These are phyloP conservation scores for Cotesia vestalis DNA, from an alignment of 1,140 invertebrate genomes.

Conservation along the genomic window DNA sequence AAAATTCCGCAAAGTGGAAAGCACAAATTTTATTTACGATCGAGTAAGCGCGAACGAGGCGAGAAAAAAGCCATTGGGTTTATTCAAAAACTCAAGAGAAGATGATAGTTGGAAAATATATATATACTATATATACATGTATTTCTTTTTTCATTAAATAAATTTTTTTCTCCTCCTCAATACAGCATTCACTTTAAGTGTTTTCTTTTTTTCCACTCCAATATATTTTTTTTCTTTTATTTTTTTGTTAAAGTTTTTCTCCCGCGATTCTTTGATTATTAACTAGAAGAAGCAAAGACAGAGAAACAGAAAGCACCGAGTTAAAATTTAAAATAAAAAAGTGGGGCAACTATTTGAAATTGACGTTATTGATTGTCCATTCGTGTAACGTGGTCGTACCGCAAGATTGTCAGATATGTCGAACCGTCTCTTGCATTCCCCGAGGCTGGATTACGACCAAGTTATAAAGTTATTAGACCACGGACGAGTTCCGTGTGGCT, in stretches of 20 bases:
- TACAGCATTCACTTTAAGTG: neutral
- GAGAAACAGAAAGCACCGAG: too few species aligned
- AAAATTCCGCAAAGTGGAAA: conserved; percentile 20
- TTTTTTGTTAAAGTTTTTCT: neutral
- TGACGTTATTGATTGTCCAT: conserved; percentile 19
- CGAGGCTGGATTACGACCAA: conserved; percentile 21
- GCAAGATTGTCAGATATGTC: conserved; percentile 24
- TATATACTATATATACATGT: neutral
- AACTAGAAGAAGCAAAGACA: neutral
- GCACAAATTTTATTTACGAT: conserved; percentile 32
- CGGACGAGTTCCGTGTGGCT: conserved; percentile 14
- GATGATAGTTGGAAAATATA: conserved; percentile 4
- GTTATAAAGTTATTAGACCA: conserved; percentile 29
- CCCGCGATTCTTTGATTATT: neutral
- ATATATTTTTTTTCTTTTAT: neutral
- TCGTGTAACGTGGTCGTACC: conserved; percentile 7
- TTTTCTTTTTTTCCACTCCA: neutral
- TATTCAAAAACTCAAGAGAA: conserved; percentile 28
- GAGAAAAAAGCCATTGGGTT: conserved; percentile 31
- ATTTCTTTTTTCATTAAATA: conserved; percentile 4
- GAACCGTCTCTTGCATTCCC: conserved; percentile 15
- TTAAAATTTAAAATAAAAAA: neutral
- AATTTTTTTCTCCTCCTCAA: neutral
- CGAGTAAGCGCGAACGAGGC: conserved; percentile 27
- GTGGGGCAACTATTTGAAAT: neutral